Percentiles rank a stretch among this genome's conserved stretches.
Evolutionary conservation across 2,797 vertebrate genomes (phyloP).

Genomic region (Peromyscus aztecus): DNA sequence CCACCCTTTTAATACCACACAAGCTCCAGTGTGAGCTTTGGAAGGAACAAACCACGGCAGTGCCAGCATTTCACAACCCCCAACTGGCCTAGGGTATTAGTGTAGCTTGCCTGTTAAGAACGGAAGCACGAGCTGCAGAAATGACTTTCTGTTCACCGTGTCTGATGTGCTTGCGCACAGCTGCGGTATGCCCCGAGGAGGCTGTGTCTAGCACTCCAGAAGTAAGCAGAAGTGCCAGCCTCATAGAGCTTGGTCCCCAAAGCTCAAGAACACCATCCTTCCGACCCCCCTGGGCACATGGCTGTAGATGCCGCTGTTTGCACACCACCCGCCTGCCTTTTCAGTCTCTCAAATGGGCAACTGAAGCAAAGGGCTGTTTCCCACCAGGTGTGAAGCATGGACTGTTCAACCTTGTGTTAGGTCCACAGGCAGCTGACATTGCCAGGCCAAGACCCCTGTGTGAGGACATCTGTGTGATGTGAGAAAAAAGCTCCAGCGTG

Average conservation of each 20-base stretch:
- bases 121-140: neutral
- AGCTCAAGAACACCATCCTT: neutral
- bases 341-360: neutral
- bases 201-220: rapidly evolving
- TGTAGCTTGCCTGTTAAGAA: neutral
- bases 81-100: neutral
- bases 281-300: neutral
- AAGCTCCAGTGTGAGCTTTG: neutral
- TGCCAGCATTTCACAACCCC: neutral
- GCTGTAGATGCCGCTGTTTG: neutral
- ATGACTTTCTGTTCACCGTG: neutral
- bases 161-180: neutral
- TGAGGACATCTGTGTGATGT: neutral
- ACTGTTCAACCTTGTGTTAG: neutral
- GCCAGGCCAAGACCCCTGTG: too few species aligned
- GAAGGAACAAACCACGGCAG: neutral
- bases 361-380: neutral
- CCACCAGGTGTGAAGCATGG: neutral
- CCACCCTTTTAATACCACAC: neutral
- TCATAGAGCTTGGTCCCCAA: neutral
- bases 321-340: neutral
- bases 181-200: neutral
- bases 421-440: neutral
- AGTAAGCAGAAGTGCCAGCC: neutral
- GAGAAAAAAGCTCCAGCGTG: neutral